Base-by-base conservation (phyloP, 2,797 vertebrate genomes). In the Acropternis orthonyx region DNA sequence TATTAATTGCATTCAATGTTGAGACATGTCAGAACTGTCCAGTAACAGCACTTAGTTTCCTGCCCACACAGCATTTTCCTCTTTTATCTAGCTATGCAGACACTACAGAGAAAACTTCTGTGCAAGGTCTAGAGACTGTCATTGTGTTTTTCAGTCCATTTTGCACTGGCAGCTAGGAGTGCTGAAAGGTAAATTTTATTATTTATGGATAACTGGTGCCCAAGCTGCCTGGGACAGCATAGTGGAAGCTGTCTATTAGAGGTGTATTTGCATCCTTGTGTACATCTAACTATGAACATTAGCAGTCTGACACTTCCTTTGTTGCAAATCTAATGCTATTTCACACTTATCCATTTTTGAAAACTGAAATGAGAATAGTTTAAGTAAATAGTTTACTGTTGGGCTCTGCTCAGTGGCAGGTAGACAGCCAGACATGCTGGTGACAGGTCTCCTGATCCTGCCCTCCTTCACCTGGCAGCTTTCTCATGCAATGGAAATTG, bases 291-390 rank as follows among this genome's bases (percentile, higher is more conserved):
- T 86, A 90, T 2, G 23, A 92, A 48, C 73, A 86, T 92, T 84
- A 95, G 66, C 82, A 92, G 66, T 32, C 66, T 95, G 76, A 94
- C 92, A 90, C 39, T 36, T 90, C 51, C 66, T 72, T 88, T 32
- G 0, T 54, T 78, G 54, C 30, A 65, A 93, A 72, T 8, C n/a
- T 85, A 92, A 92, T 3, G 5, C 49, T 78, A 58, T 95, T 97
- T 97, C 96, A 95, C 94, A 95, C 93, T 92, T 86, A 92, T 69
- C 15, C 54, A 66, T 73, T 75, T 88, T 41, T 83, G 78, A 89
- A 95, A 92, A 96, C 79, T 88, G 87, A 89, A 92, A 91, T 59
- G 73, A 88, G 51, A 66, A 49, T 26, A 66, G 24, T 32, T 86
- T 66, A 84, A 83, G 28, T 71, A 68, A 95, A 75, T 62, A 86